These are phyloP conservation scores for Hermaeophaga mercurialis DNA, from an alignment of 2,888 invertebrate species.

Conservation along the genomic window DNA sequence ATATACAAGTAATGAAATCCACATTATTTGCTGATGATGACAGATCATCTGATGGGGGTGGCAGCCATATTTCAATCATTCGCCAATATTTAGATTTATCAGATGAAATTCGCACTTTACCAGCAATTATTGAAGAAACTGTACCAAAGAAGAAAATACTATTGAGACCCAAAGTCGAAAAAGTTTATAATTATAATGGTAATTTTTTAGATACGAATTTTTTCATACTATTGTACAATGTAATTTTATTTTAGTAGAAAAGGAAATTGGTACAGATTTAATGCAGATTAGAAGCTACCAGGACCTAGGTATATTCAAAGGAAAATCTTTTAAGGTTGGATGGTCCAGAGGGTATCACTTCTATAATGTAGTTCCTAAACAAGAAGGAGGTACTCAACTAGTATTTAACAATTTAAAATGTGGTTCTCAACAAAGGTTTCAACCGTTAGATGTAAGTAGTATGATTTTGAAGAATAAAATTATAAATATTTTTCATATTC, in stretches of 20 bases:
- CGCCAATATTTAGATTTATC: slow-evolving; percentile 43
- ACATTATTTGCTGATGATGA: slow-evolving; percentile 45
- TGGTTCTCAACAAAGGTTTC: slow-evolving; percentile 19
- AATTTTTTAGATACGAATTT: slow-evolving; percentile 3
- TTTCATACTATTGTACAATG: not conserved
- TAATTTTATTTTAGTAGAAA: slow-evolving; percentile 25
- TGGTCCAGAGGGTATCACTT: slow-evolving; percentile 73
- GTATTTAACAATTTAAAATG: slow-evolving; percentile 32
- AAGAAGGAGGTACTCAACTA: slow-evolving; percentile 35
- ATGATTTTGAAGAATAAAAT: not conserved
- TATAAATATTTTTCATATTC: not conserved
- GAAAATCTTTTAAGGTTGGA: slow-evolving; percentile 72
- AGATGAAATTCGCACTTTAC: slow-evolving; percentile 38
- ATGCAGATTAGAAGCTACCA: slow-evolving; percentile 51
- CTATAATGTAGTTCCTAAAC: slow-evolving; percentile 30
- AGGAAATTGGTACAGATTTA: slow-evolving; percentile 14
- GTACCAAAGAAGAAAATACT: slow-evolving; percentile 31
- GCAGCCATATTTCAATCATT: slow-evolving; percentile 42
- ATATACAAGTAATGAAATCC: slow-evolving; percentile 45
- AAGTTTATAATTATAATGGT: slow-evolving; percentile 41
- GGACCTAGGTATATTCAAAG: slow-evolving; percentile 66
- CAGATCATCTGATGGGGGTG: slow-evolving; percentile 39
- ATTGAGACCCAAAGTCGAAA: slow-evolving; percentile 40
- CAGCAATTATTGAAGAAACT: slow-evolving; percentile 32
- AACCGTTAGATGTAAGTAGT: slow-evolving; percentile 29